Base-by-base conservation (phyloP, 2,797 vertebrate species). In the Micrastur ruficollis region DNA sequence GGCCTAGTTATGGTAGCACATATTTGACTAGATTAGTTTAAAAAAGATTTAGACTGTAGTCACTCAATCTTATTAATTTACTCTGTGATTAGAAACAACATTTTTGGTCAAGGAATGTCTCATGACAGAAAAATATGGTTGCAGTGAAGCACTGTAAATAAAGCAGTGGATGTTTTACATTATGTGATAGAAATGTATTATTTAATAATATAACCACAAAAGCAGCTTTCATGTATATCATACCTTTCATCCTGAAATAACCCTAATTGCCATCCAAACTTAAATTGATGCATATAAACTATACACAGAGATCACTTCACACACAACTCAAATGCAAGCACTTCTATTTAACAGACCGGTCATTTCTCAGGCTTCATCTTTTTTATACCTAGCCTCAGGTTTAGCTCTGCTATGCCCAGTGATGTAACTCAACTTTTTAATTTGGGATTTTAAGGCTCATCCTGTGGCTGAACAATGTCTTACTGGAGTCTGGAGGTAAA, bases 101-200 rank as follows among this genome's bases (percentile, higher is more conserved):
- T 90, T 95, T 96, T 96, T 96, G 84, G 90, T 93, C 82, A 90
- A 93, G 86, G 93, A 95, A 93, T 53, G 93, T 94, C 94, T 96
- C 87, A 88, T 66, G 83, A 91, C 67, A 96, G 80, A 90, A 95
- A 76, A 52, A 63, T 87, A 81, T 93, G 90, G 85, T 94, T 96
- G 91, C 86, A 95, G 91, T 93, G 90, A 94, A 79, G 89, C 84
- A 91, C 85, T 66, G 72, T 87, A 95, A 97, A 97, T 95, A 95
- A 96, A 94, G 92, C 82, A 96, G 94, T 86, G 96, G 95, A 86
- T 95, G 90, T 95, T 96, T 97, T 96, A 96, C 95, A 95, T 89
- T 90, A 90, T 86, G 86, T 97, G 84, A 95, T 90, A 94, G 81
- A 97, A 92, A 96, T 95, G 86, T 93, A 84, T 78, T 96, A 66